Conservation (phyloP, 2,113 vertebrate genomes). For the Anseranas semipalmata region DNA sequence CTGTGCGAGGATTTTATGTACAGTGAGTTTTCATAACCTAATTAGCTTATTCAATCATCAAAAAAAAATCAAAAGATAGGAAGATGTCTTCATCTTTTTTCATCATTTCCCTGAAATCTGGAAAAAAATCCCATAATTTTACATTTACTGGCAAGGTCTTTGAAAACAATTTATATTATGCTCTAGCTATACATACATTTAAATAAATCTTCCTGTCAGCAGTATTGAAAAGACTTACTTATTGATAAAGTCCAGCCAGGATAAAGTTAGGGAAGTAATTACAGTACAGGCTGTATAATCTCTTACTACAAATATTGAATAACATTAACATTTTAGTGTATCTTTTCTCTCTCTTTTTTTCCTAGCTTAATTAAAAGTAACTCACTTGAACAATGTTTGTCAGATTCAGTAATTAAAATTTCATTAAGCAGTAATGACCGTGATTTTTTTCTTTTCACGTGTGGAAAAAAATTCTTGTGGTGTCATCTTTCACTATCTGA, state of each 20-base stretch:
- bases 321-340: slow-evolving; percentile 35
- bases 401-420: slow-evolving; percentile 11
- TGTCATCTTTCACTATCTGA: not conserved
- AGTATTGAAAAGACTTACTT: slow-evolving; percentile 46
- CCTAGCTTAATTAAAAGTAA: slow-evolving; percentile 47
- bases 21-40: not conserved
- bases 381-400: slow-evolving; percentile 45
- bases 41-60: slow-evolving; percentile 40
- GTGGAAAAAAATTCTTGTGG: not conserved
- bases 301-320: slow-evolving; percentile 42
- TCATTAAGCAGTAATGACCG: not conserved
- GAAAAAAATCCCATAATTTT: not conserved
- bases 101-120: slow-evolving; percentile 17
- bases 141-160: slow-evolving; percentile 28
- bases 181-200: slow-evolving; percentile 44
- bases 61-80: slow-evolving; percentile 31
- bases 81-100: slow-evolving; percentile 21
- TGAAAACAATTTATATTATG: slow-evolving; percentile 41
- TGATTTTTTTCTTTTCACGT: not conserved
- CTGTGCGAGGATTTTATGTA: not conserved
- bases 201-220: slow-evolving; percentile 59
- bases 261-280: slow-evolving; percentile 60
- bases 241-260: slow-evolving; percentile 28
- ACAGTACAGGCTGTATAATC: not conserved
- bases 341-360: not conserved